Percentiles rank a stretch among this genome's conserved stretches.
phyloP scores from a whole-genome alignment of 2,797 vertebrate species.

The Alfaro cultratus region DNA sequence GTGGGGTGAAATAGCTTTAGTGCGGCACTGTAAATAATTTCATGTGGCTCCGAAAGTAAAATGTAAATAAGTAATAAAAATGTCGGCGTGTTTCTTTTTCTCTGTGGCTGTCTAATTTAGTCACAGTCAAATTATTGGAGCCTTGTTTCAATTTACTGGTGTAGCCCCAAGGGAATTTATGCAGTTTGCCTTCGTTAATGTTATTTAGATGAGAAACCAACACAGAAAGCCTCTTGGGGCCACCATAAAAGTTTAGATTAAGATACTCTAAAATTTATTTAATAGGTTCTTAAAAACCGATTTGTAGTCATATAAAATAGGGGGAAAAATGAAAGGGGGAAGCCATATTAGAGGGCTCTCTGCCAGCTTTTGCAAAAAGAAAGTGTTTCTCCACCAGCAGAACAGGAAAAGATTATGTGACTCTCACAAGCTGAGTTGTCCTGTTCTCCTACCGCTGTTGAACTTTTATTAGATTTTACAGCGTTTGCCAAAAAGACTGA shows the following conservation, averaged over 20 bases:
- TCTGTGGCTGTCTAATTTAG: constrained; percentile 49
- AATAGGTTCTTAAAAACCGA: constrained; percentile 24
- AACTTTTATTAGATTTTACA: constrained; percentile 62
- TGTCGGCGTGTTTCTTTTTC: constrained; percentile 27
- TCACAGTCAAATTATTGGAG: constrained; percentile 43
- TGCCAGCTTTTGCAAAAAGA: not conserved
- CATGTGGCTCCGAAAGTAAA: constrained; percentile 17
- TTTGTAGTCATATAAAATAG: not conserved
- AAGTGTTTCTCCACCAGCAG: constrained; percentile 20
- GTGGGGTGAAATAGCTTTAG: not conserved
- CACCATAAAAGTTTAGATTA: constrained; percentile 37
- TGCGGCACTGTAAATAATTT: not conserved
- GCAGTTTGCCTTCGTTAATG: constrained; percentile 44
- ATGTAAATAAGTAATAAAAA: constrained; percentile 38
- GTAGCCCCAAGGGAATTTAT: constrained; percentile 42
- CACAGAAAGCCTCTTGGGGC: constrained; percentile 21
- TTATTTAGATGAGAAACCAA: constrained; percentile 51
- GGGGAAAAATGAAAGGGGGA: not conserved
- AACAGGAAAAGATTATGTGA: constrained; percentile 43
- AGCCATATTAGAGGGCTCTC: not conserved
- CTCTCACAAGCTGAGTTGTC: constrained; percentile 30
- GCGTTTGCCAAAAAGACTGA: constrained; percentile 47
- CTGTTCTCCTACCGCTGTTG: constrained; percentile 43
- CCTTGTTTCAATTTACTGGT: constrained; percentile 54
- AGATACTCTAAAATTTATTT: constrained; percentile 36